These are phyloP conservation scores for Acanthaster planci DNA, from an alignment of 35 echinoderm and acorn worm genomes.

Conservation along the genomic window DNA sequence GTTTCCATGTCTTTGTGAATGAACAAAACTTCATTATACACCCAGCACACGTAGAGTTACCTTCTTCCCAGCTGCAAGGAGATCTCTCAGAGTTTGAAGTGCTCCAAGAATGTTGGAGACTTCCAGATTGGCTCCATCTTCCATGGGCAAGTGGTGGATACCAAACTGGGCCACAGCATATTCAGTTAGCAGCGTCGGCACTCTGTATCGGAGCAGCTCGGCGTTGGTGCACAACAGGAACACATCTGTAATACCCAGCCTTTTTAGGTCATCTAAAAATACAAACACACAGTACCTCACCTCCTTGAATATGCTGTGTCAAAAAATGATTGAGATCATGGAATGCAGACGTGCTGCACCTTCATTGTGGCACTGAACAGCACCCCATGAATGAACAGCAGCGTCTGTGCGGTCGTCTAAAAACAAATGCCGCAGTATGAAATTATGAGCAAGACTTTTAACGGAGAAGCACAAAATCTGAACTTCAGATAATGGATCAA, in stretches of 20 bases:
- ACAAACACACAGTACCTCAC: constrained; percentile 1
- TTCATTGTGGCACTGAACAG: too few relatives aligned
- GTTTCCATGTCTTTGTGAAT: too few relatives aligned
- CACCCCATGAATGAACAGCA: too few relatives aligned
- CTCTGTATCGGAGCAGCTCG: constrained; percentile 78
- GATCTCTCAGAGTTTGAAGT: constrained; percentile 61
- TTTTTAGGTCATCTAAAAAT: constrained; percentile 57
- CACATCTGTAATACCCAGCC: constrained; percentile 61
- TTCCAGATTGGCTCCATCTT: constrained; percentile 63
- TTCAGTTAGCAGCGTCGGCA: constrained; percentile 64
- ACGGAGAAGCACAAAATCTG: too few relatives aligned
- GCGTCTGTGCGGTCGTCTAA: too few relatives aligned
- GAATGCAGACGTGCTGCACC: too few relatives aligned
- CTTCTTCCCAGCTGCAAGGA: constrained; percentile 33
- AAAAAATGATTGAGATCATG: too few relatives aligned
- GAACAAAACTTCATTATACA: too few relatives aligned
- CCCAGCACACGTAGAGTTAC: not conserved
- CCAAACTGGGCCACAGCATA: constrained; percentile 64
- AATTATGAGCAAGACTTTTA: too few relatives aligned
- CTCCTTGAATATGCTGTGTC: too few relatives aligned
- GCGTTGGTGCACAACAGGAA: constrained; percentile 85
- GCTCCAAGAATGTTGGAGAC: constrained; percentile 64
- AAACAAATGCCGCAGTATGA: too few relatives aligned
- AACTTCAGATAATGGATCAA: too few relatives aligned
- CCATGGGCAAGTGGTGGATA: constrained; percentile 87